phyloP scores from a whole-genome alignment of 1,140 invertebrate species.

The Formica exsecta region DNA sequence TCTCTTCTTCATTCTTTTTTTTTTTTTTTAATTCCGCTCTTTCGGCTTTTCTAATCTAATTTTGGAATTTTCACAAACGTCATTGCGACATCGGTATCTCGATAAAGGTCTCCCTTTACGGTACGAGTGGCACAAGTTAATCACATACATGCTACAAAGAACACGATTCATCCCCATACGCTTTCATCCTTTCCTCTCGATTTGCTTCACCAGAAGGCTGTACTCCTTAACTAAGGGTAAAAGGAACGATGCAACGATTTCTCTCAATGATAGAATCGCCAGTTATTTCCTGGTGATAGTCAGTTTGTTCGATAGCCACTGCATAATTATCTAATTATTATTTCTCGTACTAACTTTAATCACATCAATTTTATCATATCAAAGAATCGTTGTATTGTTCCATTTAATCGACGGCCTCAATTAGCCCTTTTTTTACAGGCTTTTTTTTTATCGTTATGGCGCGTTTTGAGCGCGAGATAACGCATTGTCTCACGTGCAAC shows the following conservation, averaged over 20 bases:
- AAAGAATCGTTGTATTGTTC: background rate
- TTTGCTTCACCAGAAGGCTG: constrained; percentile 12
- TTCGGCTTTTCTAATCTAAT: constrained; percentile 58
- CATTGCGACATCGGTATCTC: constrained; percentile 36
- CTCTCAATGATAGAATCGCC: constrained; percentile 17
- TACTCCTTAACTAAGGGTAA: background rate
- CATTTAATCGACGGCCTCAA: background rate
- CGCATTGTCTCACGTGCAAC: background rate
- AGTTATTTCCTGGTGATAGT: background rate
- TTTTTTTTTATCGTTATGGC: background rate
- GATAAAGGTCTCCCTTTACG: constrained; percentile 70
- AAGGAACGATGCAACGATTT: constrained; percentile 27
- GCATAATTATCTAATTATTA: background rate
- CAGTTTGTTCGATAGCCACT: background rate
- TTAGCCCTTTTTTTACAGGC: constrained; percentile 9
- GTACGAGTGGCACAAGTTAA: constrained; percentile 82
- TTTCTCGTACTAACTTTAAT: background rate
- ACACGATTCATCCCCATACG: constrained; percentile 57
- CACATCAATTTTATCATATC: background rate
- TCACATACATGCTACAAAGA: constrained; percentile 78
- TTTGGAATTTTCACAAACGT: constrained; percentile 42
- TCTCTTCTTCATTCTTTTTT: constrained; percentile 13
- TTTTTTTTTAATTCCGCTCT: constrained; percentile 60
- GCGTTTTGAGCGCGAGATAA: background rate
- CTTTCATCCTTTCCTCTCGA: constrained; percentile 32